Conservation (phyloP, 2,888 invertebrate genomes). For the Polymixis lichenea region DNA sequence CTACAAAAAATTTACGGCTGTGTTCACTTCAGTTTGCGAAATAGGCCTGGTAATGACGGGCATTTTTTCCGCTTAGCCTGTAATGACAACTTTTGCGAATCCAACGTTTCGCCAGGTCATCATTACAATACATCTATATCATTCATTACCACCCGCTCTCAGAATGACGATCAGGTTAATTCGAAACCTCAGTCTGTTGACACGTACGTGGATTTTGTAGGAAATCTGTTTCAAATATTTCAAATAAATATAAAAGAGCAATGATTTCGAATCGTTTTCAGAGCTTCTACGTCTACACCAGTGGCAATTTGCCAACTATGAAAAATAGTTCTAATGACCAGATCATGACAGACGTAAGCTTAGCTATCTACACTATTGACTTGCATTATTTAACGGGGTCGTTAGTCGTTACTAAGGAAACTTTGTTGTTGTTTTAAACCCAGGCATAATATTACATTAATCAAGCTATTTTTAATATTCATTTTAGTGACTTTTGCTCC, state of each 20-base stretch:
- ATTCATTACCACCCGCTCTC: slow-evolving; percentile 39
- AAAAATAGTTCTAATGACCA: slow-evolving; percentile 48
- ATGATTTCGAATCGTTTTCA: slow-evolving; percentile 60
- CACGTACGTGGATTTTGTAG: slow-evolving; percentile 53
- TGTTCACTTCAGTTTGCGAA: slow-evolving; percentile 24
- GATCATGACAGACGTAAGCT: slow-evolving; percentile 39
- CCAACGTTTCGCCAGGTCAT: slow-evolving; percentile 26
- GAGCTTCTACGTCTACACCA: slow-evolving; percentile 36
- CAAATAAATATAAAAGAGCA: slow-evolving; percentile 54
- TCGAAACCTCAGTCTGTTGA: slow-evolving; percentile 46
- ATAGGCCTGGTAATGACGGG: slow-evolving; percentile 32
- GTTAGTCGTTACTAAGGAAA: not conserved
- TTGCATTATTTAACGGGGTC: slow-evolving; percentile 16
- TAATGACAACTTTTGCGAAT: slow-evolving; percentile 50
- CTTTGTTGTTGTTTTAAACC: not conserved
- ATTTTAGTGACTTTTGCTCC: not conserved
- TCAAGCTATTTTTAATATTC: not conserved
- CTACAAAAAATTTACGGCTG: slow-evolving; percentile 14
- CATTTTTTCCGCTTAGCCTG: slow-evolving; percentile 17
- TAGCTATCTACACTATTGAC: slow-evolving; percentile 7
- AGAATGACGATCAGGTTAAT: slow-evolving; percentile 45
- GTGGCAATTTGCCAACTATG: slow-evolving; percentile 62
- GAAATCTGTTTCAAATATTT: slow-evolving; percentile 58
- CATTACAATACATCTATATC: slow-evolving; percentile 37
- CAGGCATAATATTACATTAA: not conserved